A percentile compares a stretch with the other conserved stretches of the same genome.
Conservation (phyloP, 2,797 vertebrate genomes). For the Dryobates pubescens region DNA sequence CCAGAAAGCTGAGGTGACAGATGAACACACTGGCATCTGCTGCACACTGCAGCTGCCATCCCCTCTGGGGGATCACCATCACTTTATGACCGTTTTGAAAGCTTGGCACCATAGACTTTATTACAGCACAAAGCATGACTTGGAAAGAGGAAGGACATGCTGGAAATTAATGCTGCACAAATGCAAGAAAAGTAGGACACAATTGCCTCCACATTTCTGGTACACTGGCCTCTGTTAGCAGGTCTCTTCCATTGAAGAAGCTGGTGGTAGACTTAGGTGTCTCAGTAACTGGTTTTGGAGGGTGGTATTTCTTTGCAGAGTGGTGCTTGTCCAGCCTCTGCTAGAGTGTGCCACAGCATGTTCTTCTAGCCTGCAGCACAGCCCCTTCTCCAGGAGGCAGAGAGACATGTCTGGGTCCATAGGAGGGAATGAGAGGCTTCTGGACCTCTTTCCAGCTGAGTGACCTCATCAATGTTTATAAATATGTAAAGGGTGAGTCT, state of each 20-base stretch:
- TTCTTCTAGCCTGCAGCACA: accelerated
- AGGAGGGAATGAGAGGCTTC: not conserved
- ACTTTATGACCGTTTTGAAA: not conserved
- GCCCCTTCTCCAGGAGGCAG: not conserved
- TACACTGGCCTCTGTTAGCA: not conserved
- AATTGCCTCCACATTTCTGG: not conserved
- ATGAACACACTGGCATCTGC: not conserved
- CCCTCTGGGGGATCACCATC: not conserved
- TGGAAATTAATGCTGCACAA: not conserved
- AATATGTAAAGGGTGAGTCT: too few relatives aligned
- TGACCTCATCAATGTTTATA: too few relatives aligned
- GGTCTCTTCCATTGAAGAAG: not conserved
- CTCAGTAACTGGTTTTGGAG: not conserved
- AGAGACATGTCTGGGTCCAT: too few relatives aligned
- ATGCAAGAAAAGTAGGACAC: not conserved
- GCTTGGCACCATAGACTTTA: not conserved
- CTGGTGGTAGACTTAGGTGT: not conserved
- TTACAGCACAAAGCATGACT: not conserved
- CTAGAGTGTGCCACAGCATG: accelerated
- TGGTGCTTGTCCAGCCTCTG: not conserved
- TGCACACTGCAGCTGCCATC: not conserved
- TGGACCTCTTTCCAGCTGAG: not conserved
- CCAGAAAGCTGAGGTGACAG: not conserved
- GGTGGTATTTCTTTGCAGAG: not conserved
- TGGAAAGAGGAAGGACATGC: not conserved